Evolutionary conservation across 2,797 vertebrate species (phyloP).

Genomic region (Mormyrus hasselquistii): DNA sequence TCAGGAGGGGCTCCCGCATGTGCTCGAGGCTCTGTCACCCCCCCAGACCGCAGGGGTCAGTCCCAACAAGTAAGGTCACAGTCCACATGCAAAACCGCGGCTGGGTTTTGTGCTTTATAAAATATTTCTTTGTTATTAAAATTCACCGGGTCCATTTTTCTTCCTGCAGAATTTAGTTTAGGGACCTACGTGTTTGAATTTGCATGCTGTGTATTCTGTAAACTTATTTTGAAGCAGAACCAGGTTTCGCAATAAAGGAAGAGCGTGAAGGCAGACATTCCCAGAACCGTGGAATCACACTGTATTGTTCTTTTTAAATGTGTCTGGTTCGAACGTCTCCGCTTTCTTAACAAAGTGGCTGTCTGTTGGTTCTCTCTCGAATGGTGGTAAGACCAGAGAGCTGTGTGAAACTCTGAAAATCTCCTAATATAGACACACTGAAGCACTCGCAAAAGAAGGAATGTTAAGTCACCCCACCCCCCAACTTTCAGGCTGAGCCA

Average conservation of each 20-base stretch:
- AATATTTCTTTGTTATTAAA: neutral
- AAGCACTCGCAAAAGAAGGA: neutral
- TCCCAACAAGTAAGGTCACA: slow-evolving; percentile 43
- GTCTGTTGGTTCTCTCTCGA: neutral
- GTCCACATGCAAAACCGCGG: neutral
- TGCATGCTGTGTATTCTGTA: neutral
- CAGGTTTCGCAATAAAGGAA: neutral
- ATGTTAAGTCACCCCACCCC: neutral
- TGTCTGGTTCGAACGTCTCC: neutral
- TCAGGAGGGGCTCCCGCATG: slow-evolving; percentile 48
- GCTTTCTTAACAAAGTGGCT: neutral
- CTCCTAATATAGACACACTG: neutral
- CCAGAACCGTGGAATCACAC: neutral
- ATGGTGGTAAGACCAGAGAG: neutral
- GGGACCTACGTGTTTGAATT: neutral
- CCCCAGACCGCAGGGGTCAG: slow-evolving; percentile 46
- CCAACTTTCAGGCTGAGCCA: slow-evolving; percentile 36
- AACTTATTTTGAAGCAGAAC: neutral
- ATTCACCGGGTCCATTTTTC: neutral
- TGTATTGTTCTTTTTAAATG: neutral
- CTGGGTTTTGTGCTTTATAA: neutral
- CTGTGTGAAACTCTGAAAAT: neutral
- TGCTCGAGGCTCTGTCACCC: slow-evolving; percentile 48
- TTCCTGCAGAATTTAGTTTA: neutral
- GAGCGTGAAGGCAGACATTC: neutral